Base-by-base conservation (phyloP, 2,888 invertebrate species). In the Pandemis heparana region DNA sequence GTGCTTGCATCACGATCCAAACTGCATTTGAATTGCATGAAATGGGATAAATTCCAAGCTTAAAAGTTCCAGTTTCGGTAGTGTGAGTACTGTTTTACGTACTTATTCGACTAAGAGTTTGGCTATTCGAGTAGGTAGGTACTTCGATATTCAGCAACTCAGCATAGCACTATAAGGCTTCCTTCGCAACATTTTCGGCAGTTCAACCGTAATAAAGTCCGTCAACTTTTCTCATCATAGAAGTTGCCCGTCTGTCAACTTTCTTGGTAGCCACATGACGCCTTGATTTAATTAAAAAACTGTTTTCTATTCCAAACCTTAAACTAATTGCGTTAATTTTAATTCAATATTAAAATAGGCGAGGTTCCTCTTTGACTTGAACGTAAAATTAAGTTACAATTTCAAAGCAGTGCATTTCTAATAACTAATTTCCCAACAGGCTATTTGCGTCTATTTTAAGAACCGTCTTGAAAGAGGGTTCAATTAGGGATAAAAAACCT, bases 211-310 rank as follows among this genome's bases (percentile, higher is more conserved):
- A 65, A 60, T 60, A 71, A 60, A 41, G 23, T 39, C 12, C 46
- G 18, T 65, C 59, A 60, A 71, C 23, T 71, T 71, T 71, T 60
- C 65, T 65, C 46, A 65, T 60, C 39, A 60, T 23, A 60, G 41
- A 62, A 63, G 39, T 41, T 18, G 32, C 10, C 61, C 9, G 43
- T 59, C 63, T 23, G 62, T 65, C 59, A 39, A 65, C 10, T 63
- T 14, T 39, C 64, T 71, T 32, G 59, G 60, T 48, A 41, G 41
- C 51, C 65, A 59, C 60, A 60, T 71, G 65, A 65, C 48, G 60
- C 39, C 18, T n/a, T 23, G n/a, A n/a, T 48, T 64, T 48, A 64
- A 64, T 64, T 64, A 64, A 64, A 64, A 38, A 48, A 18, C 16
- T 48, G 14, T 7, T n/a, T 48, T 48, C 6, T 5, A 48, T n/a